phyloP scores from a whole-genome alignment of 2,888 invertebrate species.

The Drosophila mulleri region DNA sequence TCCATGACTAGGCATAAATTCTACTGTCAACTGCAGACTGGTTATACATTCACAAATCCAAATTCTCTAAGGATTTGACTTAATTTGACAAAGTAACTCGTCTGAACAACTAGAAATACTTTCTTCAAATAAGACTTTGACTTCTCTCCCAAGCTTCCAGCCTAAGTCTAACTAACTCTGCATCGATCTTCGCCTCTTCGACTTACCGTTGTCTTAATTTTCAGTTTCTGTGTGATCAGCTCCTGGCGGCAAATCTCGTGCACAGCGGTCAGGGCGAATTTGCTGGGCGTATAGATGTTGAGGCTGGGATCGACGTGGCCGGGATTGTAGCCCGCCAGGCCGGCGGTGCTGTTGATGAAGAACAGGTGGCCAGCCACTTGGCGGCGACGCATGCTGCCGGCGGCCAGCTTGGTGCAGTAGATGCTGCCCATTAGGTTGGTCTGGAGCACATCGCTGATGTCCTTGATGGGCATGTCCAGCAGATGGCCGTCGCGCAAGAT shows the following conservation, averaged over 20 bases:
- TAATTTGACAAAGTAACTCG: no score
- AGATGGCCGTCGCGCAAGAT: slow-evolving; percentile 79
- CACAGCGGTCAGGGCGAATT: slow-evolving; percentile 82
- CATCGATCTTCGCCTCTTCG: no score
- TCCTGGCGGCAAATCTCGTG: slow-evolving; percentile 83
- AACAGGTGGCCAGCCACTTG: slow-evolving; percentile 80
- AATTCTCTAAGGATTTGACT: no score
- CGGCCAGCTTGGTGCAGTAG: slow-evolving; percentile 86
- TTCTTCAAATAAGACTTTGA: no score
- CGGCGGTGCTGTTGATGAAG: slow-evolving; percentile 81
- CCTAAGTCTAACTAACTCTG: no score
- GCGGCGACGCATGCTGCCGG: slow-evolving; percentile 85
- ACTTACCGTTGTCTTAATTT: slow-evolving; percentile 84
- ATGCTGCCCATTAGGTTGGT: slow-evolving; percentile 86
- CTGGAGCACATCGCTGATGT: slow-evolving; percentile 84
- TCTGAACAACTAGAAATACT: no score
- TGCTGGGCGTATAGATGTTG: slow-evolving; percentile 82
- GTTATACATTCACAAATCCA: no score
- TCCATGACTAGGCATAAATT: no score
- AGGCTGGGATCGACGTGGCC: slow-evolving; percentile 67
- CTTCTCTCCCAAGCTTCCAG: no score
- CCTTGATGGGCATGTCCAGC: slow-evolving; percentile 72
- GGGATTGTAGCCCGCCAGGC: slow-evolving; percentile 75
- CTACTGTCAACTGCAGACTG: no score
- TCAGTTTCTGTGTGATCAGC: slow-evolving; percentile 73